Evolutionary conservation across 35 echinoderm and acorn worm genomes (phyloP).

Genomic region (Lytechinus variegatus): DNA sequence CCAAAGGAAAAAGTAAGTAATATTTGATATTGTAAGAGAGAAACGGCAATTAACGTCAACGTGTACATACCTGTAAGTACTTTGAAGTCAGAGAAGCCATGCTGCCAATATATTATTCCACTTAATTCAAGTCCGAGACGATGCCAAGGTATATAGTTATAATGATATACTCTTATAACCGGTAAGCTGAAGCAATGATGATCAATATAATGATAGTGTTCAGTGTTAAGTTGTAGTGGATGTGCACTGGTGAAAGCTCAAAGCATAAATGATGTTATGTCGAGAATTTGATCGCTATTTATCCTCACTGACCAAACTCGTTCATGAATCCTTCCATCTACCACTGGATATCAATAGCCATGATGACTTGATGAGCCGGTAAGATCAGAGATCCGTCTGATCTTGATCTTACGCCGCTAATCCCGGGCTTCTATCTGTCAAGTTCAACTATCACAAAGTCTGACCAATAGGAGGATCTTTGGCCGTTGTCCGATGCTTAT

Average conservation of each 20-base stretch:
- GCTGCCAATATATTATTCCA: neutral
- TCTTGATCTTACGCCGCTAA: neutral
- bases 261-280: neutral
- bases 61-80: neutral
- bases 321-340: neutral
- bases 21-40: neutral
- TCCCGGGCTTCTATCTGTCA: too few species aligned
- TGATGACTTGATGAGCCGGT: neutral
- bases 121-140: neutral
- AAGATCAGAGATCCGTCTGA: neutral
- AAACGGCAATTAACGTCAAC: neutral
- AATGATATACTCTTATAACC: too few species aligned
- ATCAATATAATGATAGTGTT: neutral
- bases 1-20: too few species aligned
- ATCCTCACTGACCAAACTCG: neutral
- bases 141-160: too few species aligned
- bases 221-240: neutral
- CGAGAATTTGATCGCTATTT: neutral
- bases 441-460: neutral
- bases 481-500: too few species aligned
- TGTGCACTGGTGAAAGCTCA: neutral
- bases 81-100: neutral
- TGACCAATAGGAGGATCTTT: too few species aligned
- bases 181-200: too few species aligned
- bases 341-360: neutral